Evolutionary conservation across 2,113 vertebrate genomes (phyloP).

Genomic region (Candoia aspera): DNA sequence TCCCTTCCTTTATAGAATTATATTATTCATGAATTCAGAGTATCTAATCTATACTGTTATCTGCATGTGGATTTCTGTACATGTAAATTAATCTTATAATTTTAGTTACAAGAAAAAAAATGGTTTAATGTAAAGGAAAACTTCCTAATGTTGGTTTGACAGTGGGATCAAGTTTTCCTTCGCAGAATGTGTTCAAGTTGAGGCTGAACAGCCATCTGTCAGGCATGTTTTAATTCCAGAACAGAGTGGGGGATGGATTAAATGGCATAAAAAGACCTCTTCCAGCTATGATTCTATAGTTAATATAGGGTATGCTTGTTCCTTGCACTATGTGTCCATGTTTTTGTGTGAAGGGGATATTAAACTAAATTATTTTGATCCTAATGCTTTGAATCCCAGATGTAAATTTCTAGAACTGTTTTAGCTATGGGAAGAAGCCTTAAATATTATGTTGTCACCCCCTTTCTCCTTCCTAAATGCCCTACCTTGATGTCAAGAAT

Average conservation of each 20-base stretch:
- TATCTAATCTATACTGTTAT: neutral
- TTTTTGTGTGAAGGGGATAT: neutral
- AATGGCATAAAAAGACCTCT: neutral
- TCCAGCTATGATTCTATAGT: neutral
- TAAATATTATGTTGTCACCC: neutral
- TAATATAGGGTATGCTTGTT: neutral
- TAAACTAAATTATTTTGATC: neutral
- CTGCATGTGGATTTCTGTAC: neutral
- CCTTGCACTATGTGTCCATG: neutral
- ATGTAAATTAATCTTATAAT: neutral
- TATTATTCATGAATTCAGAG: neutral
- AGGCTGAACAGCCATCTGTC: neutral
- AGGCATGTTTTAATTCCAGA: neutral
- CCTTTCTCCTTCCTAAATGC: neutral
- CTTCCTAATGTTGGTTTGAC: neutral
- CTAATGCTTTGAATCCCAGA: neutral
- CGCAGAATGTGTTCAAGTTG: neutral
- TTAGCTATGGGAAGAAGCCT: neutral
- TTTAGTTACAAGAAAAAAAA: neutral
- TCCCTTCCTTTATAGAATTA: neutral
- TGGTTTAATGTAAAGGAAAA: neutral
- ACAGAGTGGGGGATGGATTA: neutral
- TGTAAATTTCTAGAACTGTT: neutral
- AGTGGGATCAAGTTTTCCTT: neutral
- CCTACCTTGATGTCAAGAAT: neutral